Percentiles rank a stretch among this genome's conserved stretches.
Evolutionary conservation across 2,113 vertebrate species (phyloP).

Genomic region (Nothoprocta perdicaria): DNA sequence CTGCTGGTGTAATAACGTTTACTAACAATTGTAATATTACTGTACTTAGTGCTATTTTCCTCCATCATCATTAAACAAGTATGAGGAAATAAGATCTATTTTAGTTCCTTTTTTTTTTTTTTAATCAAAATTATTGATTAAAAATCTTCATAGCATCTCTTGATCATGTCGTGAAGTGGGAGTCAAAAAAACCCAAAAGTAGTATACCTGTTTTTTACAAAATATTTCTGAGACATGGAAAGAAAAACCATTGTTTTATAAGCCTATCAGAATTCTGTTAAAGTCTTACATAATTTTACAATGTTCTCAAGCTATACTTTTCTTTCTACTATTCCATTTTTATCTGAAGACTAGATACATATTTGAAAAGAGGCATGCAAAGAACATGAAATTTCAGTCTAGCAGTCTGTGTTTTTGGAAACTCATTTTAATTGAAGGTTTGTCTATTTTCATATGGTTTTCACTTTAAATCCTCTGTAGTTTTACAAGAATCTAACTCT

Average conservation of each 20-base stretch:
- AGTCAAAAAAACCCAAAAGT: conserved; percentile 21
- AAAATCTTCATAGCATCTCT: background rate
- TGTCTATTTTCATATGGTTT: conserved; percentile 67
- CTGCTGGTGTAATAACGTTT: background rate
- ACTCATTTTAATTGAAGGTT: conserved; percentile 60
- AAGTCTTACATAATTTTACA: conserved; percentile 24
- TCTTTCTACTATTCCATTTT: conserved; percentile 55
- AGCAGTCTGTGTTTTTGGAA: conserved; percentile 56
- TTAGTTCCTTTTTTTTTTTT: conserved; percentile 4
- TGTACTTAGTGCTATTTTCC: background rate
- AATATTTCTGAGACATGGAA: conserved; percentile 45
- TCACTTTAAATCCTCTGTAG: conserved; percentile 70
- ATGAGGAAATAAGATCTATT: conserved; percentile 7
- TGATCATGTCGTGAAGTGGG: conserved; percentile 26
- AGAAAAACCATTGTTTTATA: conserved; percentile 31
- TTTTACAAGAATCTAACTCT: conserved; percentile 54
- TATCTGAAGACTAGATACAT: conserved; percentile 46
- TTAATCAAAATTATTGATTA: conserved; percentile 9
- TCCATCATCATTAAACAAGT: background rate
- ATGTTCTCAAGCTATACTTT: conserved; percentile 37
- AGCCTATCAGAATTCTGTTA: conserved; percentile 36
- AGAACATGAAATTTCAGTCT: conserved; percentile 54
- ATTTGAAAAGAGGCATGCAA: conserved; percentile 57
- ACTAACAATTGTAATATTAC: background rate
- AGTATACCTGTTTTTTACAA: conserved; percentile 20